Base-by-base conservation (phyloP, 2,888 invertebrate genomes). In the Diarsia mendica region DNA sequence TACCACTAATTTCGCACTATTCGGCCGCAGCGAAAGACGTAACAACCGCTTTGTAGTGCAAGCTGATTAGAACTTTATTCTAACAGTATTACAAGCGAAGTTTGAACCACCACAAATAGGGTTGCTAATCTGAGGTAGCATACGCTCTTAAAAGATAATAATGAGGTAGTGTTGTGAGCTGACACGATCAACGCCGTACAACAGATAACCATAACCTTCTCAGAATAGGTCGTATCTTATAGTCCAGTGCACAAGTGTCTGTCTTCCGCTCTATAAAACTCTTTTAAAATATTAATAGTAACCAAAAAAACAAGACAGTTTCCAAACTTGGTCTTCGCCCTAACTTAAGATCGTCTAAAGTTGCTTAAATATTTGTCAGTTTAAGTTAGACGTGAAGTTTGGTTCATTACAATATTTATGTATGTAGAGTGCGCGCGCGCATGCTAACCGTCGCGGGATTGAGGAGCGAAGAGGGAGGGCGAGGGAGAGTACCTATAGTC, bases 401-500 rank as follows among this genome's bases (percentile, higher is more conserved):
- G 33, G 15, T n/a, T 63, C 46, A 28, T 67, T 23, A 8, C 39
- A 67, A 67, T 18, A 67, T 67, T 18, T 23, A 2, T 8, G 23
- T 23, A 8, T 11, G 60, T 49, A 4, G 48, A 4, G 58, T 61
- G 61, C 61, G 61, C 61, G 39, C 20, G 61, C 61, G 61, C 61
- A n/a, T n/a, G 39, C n/a, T 11, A 61, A 13, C 44, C 63, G 13
- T 13, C 48, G 20, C 13, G 44, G 5, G 28, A 18, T 0, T n/a
- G n/a, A 15, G 28, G 67, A n/a, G 15, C 13, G 44, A 3, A 39
- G 28, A n/a, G 0, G 28, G n/a, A 15, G 28, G 72, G 18, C 44
- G 39, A 18, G 65, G 13, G 39, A 61, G 11, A 11, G 39, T 61
- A 13, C 6, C 11, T 49, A 20, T 61, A 85, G 72, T 85, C 91